Conservation (phyloP, 2,888 invertebrate species). For the Flexamia atlantica region DNA sequence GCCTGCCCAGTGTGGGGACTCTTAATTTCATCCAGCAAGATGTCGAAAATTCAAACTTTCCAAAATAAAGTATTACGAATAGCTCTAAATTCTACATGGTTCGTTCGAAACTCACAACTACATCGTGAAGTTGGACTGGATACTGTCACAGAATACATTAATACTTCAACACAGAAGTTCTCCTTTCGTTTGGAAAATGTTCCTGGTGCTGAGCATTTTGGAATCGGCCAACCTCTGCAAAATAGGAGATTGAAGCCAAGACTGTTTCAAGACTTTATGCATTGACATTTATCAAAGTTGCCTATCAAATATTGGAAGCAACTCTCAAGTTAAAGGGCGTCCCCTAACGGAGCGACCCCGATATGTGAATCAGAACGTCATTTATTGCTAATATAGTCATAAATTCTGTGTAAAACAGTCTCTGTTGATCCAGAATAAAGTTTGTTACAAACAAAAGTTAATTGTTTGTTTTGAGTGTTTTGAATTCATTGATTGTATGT, state of each 20-base stretch:
- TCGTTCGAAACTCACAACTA: neutral
- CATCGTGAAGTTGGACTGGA: neutral
- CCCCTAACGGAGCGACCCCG: no score
- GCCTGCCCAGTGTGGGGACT: neutral
- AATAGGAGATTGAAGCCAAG: neutral
- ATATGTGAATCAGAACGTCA: no score
- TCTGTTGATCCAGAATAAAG: no score
- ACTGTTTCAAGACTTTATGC: no score
- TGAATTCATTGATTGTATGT: no score
- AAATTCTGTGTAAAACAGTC: no score
- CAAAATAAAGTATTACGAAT: slow-evolving; percentile 4
- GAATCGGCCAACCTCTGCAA: neutral
- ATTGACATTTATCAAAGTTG: no score
- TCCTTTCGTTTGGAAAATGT: neutral
- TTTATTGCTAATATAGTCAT: no score
- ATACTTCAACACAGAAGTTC: neutral
- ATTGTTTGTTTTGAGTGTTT: no score
- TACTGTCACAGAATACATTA: neutral
- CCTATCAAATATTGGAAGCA: no score
- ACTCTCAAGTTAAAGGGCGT: no score
- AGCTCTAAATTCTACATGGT: neutral
- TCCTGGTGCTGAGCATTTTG: neutral
- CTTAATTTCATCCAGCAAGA: neutral
- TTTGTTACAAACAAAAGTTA: no score
- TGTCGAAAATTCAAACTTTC: neutral